Percentiles rank a stretch among this genome's conserved stretches.
Conservation (phyloP, 1,140 invertebrate species). For the Coelopa frigida region DNA sequence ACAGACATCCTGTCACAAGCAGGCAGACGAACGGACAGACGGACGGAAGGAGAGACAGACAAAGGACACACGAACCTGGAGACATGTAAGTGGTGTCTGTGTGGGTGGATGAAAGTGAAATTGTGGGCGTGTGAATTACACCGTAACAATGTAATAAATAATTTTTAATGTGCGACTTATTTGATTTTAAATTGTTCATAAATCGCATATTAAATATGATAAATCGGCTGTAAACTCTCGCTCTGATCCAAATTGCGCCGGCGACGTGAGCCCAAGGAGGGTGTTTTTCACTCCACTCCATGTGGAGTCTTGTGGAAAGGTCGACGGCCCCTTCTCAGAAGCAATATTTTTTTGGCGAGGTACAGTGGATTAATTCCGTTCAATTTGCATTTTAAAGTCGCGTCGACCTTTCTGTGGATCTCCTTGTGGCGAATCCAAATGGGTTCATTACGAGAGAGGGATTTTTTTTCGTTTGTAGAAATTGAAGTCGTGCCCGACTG, state of each 20-base stretch:
- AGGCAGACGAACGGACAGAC: not conserved
- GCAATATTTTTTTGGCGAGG: not conserved
- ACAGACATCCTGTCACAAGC: too few species aligned
- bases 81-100: too few species aligned
- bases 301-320: too few species aligned
- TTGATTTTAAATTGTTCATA: slow-evolving; percentile 14
- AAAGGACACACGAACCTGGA: too few species aligned
- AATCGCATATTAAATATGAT: slow-evolving; percentile 38
- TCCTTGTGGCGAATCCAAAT: too few species aligned
- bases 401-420: too few species aligned
- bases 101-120: too few species aligned
- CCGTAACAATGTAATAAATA: slow-evolving; percentile 9
- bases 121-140: not conserved
- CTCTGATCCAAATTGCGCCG: slow-evolving; percentile 19
- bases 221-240: slow-evolving; percentile 23
- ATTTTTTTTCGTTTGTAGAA: too few species aligned
- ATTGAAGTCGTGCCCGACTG: too few species aligned
- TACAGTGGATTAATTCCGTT: not conserved
- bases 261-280: too few species aligned
- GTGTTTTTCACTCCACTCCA: not conserved
- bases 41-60: not conserved
- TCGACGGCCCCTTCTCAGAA: too few species aligned
- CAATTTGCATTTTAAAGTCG: not conserved
- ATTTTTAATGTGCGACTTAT: slow-evolving; percentile 9
- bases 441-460: too few species aligned